Base-by-base conservation (phyloP, 2,888 invertebrate genomes). In the Tromatobia lineatoria region DNA sequence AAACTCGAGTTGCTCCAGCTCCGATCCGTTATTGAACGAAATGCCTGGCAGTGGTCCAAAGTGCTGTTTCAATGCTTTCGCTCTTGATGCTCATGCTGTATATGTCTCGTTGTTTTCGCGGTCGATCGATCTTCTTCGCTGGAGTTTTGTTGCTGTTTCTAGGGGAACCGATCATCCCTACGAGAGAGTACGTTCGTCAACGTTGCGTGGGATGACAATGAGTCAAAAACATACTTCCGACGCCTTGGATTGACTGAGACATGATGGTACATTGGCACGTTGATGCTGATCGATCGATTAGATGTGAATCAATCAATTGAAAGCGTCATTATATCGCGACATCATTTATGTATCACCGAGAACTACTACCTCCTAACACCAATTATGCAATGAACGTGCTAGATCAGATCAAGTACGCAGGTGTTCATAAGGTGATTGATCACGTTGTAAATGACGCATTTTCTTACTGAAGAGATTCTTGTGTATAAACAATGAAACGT, bases 41-140 rank as follows among this genome's bases (percentile, higher is more conserved):
- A 59, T 57, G 66, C 25, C 66, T 82, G 77, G 82, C 82, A 47
- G 11, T 50, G 54, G 34, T 71, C 66, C 71, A 82, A 77, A 77
- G 38, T 50, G 71, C 54, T 29, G 73, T 73, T 73, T 18, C 59
- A 73, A 59, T 73, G 59, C 20, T 45, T 2, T 52, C 4, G 6
- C 38, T 70, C 47, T 11, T 50, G 23, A 3, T 57, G 23, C 47
- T 34, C 20, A 23, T 7, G 8, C 38, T 38, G 3, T 34, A 42
- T 54, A 45, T n/a, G 18, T 25, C 57, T 73, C 45, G 61, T 59
- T 34, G 34, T 61, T 74, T 61, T 61, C 61, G 59, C 47, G 74
- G 47, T 74, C 61, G 59, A 74, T 74, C 74, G 47, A 61, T 61
- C 61, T 47, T 50, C 18, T 50, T 23, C 42, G 3, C 42, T 42